A percentile compares a stretch with the other conserved stretches of the same genome.
Evolutionary conservation across 2,888 invertebrate genomes (phyloP).

Genomic region (Cistogaster globosa): DNA sequence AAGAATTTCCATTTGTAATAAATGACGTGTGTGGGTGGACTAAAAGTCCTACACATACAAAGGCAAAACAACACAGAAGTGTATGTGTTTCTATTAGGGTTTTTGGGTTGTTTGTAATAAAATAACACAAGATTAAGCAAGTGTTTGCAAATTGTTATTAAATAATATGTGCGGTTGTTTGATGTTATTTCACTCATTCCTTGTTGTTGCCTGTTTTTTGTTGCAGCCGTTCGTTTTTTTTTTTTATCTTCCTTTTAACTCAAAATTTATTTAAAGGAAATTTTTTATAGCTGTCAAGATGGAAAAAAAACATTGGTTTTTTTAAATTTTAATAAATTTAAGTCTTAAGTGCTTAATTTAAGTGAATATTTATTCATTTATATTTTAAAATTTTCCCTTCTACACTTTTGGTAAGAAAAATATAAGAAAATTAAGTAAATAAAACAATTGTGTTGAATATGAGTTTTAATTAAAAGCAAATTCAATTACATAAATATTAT

Average conservation of each 20-base stretch:
- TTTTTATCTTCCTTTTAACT: conserved; percentile 7
- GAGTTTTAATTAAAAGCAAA: conserved; percentile 55
- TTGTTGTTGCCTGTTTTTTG: not conserved
- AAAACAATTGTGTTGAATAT: conserved; percentile 56
- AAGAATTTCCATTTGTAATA: conserved; percentile 21
- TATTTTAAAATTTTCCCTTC: not conserved
- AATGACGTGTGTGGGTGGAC: conserved; percentile 11
- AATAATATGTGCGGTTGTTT: conserved; percentile 51
- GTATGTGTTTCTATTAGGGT: not conserved
- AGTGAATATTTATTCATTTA: conserved; percentile 26
- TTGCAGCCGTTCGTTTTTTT: conserved; percentile 19
- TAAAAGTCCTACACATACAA: too few relatives aligned
- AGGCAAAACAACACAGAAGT: too few relatives aligned
- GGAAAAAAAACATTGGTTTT: conserved; percentile 4
- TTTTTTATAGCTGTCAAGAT: conserved; percentile 52
- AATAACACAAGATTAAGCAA: conserved; percentile 61
- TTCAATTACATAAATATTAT: not conserved
- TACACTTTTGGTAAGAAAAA: not conserved
- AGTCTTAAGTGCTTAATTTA: conserved; percentile 63
- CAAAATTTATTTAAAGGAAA: conserved; percentile 52
- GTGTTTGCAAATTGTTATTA: conserved; percentile 66
- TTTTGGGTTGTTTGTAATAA: conserved; percentile 49
- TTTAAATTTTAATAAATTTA: conserved; percentile 39
- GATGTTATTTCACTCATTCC: conserved; percentile 3
- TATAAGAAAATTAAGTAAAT: conserved; percentile 31